Base-by-base conservation (phyloP, 2,888 invertebrate species). In the Yponomeuta malinellus region DNA sequence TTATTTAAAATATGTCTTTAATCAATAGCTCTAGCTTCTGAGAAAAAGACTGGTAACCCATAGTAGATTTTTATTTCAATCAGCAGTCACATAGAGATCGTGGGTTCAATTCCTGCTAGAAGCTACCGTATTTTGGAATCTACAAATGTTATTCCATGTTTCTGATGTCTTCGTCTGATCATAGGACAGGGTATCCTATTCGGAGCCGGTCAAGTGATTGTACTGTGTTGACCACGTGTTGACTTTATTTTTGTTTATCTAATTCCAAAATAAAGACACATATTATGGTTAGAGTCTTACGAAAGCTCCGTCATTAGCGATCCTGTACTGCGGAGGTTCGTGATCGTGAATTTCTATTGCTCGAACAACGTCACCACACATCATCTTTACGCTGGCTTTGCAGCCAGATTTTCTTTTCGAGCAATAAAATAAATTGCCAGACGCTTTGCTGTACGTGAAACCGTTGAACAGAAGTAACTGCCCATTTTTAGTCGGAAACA, bases 381-480 rank as follows among this genome's bases (percentile, higher is more conserved):
- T 15, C 12, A 59, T 15, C 15, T 59, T 59, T 15, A 59, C 52
- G 8, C 15, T 59, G 5, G 72, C 71, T 9, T 59, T 59, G 52
- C 52, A 59, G 52, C 52, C 52, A 15, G 52, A 15, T 15, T 70
- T 71, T 69, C 74, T 74, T 48, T 72, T 74, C 1, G 75, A 74
- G 31, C 76, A 76, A 43, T 72, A 71, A 48, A 68, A 74, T 15
- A 33, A 52, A 43, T 33, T 67, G 10, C 37, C 52, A 23, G 12
- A 3, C 8, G 8, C 68, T 37, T 72, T n/a, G 12, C 52, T 15
- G 10, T 69, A n/a, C 4, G 66, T 64, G 12, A 29, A 63, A 0
- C 69, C 69, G 12, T 73, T 72, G 5, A 69, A 4, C 43, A 67
- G 31, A 15, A 67, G 37, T 9, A 67, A 43, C 6, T 43, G 37